Conservation (phyloP, 2,888 invertebrate species). For the Muschampia plurimacula region DNA sequence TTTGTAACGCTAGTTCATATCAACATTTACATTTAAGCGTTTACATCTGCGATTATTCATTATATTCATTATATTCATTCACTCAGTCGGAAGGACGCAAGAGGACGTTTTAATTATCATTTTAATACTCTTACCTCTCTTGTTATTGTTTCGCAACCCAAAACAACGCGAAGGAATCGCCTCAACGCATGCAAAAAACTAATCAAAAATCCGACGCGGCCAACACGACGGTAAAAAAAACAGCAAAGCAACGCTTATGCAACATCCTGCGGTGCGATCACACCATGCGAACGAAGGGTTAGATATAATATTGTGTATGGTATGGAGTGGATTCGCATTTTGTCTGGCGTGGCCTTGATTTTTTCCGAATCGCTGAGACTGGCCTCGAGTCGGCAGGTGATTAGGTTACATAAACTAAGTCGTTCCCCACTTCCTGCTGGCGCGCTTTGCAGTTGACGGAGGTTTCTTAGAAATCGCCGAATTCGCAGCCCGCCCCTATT, state of each 20-base stretch:
- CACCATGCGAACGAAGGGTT: slow-evolving; percentile 58
- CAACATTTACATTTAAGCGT: neutral
- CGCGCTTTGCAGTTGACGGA: slow-evolving; percentile 81
- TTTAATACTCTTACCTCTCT: slow-evolving; percentile 45
- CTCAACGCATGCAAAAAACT: slow-evolving; percentile 70
- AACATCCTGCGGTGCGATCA: slow-evolving; percentile 79
- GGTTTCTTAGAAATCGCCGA: slow-evolving; percentile 79
- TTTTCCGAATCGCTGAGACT: slow-evolving; percentile 71
- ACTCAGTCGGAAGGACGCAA: neutral
- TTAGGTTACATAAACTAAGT: slow-evolving; percentile 85
- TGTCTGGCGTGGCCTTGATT: slow-evolving; percentile 78
- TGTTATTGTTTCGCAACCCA: slow-evolving; percentile 62
- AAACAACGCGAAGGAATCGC: slow-evolving; percentile 55
- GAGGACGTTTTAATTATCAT: slow-evolving; percentile 27
- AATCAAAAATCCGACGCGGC: slow-evolving; percentile 79
- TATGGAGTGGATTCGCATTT: slow-evolving; percentile 68
- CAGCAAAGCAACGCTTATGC: slow-evolving; percentile 83
- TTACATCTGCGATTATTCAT: neutral
- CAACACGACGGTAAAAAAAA: slow-evolving; percentile 77
- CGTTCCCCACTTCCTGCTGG: slow-evolving; percentile 83
- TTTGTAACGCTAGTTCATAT: neutral
- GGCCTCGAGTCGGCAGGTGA: slow-evolving; percentile 82
- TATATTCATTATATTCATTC: no score
- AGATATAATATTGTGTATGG: slow-evolving; percentile 69
- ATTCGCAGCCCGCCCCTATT: slow-evolving; percentile 70